Evolutionary conservation across 2,888 invertebrate species (phyloP).

Genomic region (Pemphredon lugubris): DNA sequence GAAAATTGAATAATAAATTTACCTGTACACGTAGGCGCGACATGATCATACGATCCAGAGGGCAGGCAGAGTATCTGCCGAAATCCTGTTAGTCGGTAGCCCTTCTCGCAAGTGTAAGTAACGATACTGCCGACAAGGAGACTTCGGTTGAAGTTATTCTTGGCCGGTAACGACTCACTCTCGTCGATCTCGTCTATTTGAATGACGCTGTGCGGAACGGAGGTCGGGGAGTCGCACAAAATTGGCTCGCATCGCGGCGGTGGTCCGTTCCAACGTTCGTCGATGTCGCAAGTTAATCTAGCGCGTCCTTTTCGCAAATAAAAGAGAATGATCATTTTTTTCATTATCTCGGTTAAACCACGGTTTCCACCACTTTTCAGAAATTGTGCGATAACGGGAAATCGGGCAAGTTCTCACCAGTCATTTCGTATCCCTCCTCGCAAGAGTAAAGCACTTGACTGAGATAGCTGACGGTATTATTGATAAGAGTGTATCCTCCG

Average conservation of each 20-base stretch:
- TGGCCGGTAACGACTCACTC: conserved; percentile 51
- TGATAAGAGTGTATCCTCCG: conserved; percentile 90
- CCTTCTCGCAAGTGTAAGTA: conserved; percentile 88
- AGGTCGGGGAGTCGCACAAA: conserved; percentile 74
- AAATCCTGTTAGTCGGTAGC: conserved; percentile 87
- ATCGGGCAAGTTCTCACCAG: conserved; percentile 82
- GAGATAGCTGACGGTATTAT: conserved; percentile 93
- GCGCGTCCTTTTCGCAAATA: conserved; percentile 88
- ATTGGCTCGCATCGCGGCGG: conserved; percentile 91
- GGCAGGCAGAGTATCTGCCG: conserved; percentile 87
- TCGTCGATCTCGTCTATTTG: conserved; percentile 73
- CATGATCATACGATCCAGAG: conserved; percentile 90
- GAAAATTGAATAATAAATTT: conserved; percentile 44
- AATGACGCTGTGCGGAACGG: conserved; percentile 71
- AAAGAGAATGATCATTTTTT: too few species aligned
- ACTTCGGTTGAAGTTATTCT: conserved; percentile 71
- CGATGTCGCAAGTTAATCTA: conserved; percentile 93
- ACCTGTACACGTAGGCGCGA: conserved; percentile 89
- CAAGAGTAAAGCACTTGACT: conserved; percentile 93
- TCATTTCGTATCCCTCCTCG: conserved; percentile 92
- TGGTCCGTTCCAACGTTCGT: conserved; percentile 96
- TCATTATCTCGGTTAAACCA: background rate
- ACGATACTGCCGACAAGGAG: conserved; percentile 86
- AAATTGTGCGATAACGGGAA: background rate
- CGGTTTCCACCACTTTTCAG: background rate